A percentile compares a stretch with the other conserved stretches of the same genome.
Evolutionary conservation across 2,888 invertebrate genomes (phyloP).

Genomic region (Tetranychus piercei): DNA sequence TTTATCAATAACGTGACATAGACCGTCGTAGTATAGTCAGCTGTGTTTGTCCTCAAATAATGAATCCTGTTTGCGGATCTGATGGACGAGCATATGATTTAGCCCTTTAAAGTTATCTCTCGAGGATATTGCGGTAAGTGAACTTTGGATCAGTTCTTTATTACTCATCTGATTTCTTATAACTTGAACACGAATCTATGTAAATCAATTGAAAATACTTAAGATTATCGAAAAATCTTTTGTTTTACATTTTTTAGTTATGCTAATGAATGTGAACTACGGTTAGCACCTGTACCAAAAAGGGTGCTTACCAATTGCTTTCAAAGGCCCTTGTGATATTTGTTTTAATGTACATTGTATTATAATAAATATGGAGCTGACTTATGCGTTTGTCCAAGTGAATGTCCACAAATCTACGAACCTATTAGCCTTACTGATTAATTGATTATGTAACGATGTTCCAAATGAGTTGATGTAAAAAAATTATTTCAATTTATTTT

Average conservation of each 20-base stretch:
- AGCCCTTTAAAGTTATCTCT: conserved; percentile 38
- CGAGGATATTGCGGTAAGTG: not conserved
- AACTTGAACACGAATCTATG: no score
- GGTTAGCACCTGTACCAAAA: conserved; percentile 56
- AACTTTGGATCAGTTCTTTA: not conserved
- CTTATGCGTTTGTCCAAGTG: conserved; percentile 62
- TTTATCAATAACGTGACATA: conserved; percentile 60
- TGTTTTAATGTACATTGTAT: conserved; percentile 52
- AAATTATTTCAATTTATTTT: not conserved
- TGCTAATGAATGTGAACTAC: conserved; percentile 62
- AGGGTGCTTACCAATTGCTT: conserved; percentile 51
- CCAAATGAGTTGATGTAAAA: conserved; percentile 51
- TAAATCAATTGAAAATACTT: no score
- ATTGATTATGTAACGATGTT: conserved; percentile 58
- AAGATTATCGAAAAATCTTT: no score
- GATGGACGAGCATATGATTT: conserved; percentile 39
- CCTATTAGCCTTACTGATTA: conserved; percentile 34
- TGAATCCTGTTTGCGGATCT: conserved; percentile 34
- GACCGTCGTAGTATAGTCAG: conserved; percentile 60
- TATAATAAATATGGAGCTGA: conserved; percentile 66
- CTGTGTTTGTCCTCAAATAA: conserved; percentile 56
- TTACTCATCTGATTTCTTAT: no score
- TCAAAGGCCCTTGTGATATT: conserved; percentile 71
- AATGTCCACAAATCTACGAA: conserved; percentile 40
- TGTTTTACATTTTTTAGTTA: conserved; percentile 42